Percentiles rank a stretch among this genome's conserved stretches.
Evolutionary conservation across 2,113 vertebrate genomes (phyloP).

Genomic region (Uria lomvia): DNA sequence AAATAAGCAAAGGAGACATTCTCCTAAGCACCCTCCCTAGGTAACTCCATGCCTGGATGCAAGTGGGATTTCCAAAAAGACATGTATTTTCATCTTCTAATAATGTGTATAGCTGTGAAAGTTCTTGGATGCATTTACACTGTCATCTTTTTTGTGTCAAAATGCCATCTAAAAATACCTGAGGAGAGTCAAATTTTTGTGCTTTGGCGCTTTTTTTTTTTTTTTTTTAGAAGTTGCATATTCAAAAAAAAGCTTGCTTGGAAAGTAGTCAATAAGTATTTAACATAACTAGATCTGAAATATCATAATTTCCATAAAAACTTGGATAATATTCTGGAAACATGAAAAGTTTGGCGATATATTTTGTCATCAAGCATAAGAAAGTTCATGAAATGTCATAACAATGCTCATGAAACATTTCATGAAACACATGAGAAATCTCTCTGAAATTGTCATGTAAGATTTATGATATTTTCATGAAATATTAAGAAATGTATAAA

Average conservation of each 20-base stretch:
- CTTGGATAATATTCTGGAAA: not conserved
- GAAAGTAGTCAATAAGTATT: not conserved
- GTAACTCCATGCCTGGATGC: not conserved
- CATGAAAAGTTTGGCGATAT: not conserved
- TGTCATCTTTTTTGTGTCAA: not conserved
- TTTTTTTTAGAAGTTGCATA: not conserved
- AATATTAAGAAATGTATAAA: not conserved
- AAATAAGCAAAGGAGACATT: not conserved
- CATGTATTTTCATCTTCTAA: not conserved
- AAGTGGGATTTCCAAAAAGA: not conserved
- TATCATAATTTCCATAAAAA: not conserved
- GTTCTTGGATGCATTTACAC: not conserved
- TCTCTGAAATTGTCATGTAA: not conserved
- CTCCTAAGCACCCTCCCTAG: not conserved
- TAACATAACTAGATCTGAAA: not conserved
- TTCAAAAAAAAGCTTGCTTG: not conserved
- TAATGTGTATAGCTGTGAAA: not conserved
- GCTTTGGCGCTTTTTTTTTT: not conserved
- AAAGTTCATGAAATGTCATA: not conserved
- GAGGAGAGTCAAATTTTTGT: not conserved
- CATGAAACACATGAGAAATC: not conserved
- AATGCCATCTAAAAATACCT: not conserved
- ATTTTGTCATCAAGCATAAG: not conserved
- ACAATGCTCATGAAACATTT: conserved; percentile 2
- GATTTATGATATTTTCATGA: conserved; percentile 1